Percentiles rank a stretch among this genome's conserved stretches.
phyloP scores from a whole-genome alignment of 2,888 invertebrate species.

The Stegana nigrithorax region DNA sequence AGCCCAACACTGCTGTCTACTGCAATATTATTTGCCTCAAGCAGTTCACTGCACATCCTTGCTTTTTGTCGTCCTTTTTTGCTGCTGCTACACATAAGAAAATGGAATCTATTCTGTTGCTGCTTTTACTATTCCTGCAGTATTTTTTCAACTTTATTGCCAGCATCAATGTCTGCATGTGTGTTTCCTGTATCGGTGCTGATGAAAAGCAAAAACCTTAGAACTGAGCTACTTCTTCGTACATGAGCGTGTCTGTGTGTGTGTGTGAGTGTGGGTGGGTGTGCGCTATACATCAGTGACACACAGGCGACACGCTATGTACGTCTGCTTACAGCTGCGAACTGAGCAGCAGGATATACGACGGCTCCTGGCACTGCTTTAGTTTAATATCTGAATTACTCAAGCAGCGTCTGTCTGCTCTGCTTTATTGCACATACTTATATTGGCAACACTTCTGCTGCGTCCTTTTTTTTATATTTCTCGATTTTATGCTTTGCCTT shows the following conservation, averaged over 20 bases:
- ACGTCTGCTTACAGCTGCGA: neutral
- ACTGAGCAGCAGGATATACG: neutral
- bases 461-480: neutral
- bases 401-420: neutral
- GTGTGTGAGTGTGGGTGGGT: neutral
- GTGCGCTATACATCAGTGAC: constrained; percentile 1
- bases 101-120: neutral
- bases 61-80: neutral
- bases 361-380: neutral
- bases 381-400: constrained; percentile 11
- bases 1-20: neutral
- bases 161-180: constrained; percentile 35
- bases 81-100: too few species aligned
- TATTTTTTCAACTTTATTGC: constrained; percentile 43
- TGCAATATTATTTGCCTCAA: neutral
- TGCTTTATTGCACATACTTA: neutral
- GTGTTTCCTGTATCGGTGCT: constrained; percentile 52
- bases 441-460: neutral
- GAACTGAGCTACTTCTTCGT: neutral
- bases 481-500: constrained; percentile 19
- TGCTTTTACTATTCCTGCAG: constrained; percentile 38
- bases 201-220: neutral
- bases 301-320: neutral
- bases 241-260: neutral
- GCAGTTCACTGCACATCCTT: constrained; percentile 7